Evolutionary conservation across 2,888 invertebrate species (phyloP), one percentile per base, ranked within the genome.

Genomic region (Cerastoderma edule): DNA sequence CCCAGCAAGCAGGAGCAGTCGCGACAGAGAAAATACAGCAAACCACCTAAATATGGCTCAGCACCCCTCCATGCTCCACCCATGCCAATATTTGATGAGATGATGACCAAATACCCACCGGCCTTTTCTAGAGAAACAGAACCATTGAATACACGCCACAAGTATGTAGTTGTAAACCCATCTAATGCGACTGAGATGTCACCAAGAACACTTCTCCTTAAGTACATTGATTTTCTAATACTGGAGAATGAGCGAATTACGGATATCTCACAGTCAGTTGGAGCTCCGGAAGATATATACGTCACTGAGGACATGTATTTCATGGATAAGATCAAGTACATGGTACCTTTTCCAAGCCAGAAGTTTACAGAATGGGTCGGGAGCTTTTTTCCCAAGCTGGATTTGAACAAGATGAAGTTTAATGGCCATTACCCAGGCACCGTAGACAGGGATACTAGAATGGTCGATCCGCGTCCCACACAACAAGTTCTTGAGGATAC

Each of bases 221-320:
- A 84, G 65, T 90, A 90, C 74, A 89, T 90, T 46, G 89, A 90
- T 68, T 88, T 88, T 53, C 83, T 90, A 8, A 81, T 89, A 44
- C 77, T 85, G 44, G 90, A 90, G 76, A 90, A 90, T 79, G 90
- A 90, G 70, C 85, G 86, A 33, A 81, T 89, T 24, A 90, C 90
- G 10, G 87, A 90, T 71, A 90, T 90, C 46, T 89, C 89, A 6
- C 83, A 87, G 57, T 87, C 88, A 24, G 85, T 86, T 30, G 87
- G 88, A 10, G 80, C 88, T 6, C 87, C 89, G 0, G 86, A 87
- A 8, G 87, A 88, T 48, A 86, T 89, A 22, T 88, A 86, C 75
- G 87, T 88, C 10, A 88, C 86, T 30, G 89, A 89, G 46, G 89
- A 90, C 54, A 85, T 89, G 71, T 89, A 89, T 60, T 85, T 89